Evolutionary conservation across 1,140 invertebrate species (phyloP), one percentile per base, ranked within the genome.

Genomic region (Choristoneura fumiferana): DNA sequence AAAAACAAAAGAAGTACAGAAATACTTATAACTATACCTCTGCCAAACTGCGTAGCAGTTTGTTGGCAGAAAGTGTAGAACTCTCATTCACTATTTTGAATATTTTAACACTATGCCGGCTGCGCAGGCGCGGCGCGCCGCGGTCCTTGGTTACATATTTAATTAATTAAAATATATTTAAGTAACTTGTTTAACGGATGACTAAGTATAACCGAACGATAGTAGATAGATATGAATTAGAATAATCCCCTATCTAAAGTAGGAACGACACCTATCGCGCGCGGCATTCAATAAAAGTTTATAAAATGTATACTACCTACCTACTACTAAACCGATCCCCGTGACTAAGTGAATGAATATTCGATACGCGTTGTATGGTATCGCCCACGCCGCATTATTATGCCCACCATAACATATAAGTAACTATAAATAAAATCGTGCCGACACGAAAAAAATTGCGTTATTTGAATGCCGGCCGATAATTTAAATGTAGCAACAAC

Each of bases 401-500:
- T 78, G 76, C 69, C 64, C 66, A 73, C 73, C 69, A 80, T 82
- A 81, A 78, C 75, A 75, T 78, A 68, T 67, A 68, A 57, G 57
- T 72, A 78, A 78, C 76, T 83, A 87, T 84, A 81, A 83, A 88
- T 84, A 84, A 87, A 85, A 81, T 84, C 81, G 82, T 87, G 85
- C 82, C 82, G 85, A 88, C 82, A 87, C 71, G 73, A 87, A 85
- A 87, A 82, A 88, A 88, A 83, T 85, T 77, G 85, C 84, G 82
- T 87, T 88, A 88, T 85, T 87, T 85, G 82, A 85, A 85, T 88
- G 84, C 84, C 81, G 77, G 73, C 82, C 84, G 82, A 87, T 88
- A 88, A 89, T 89, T 89, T 89, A 89, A 89, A 89, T 89, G 85
- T 89, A 89, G 84, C 81, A 87, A 89, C 85, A 89, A 88, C 82